Percentiles rank a stretch among this genome's conserved stretches.
phyloP scores from a whole-genome alignment of 1,140 invertebrate species.

The Aphelenchoides besseyi region DNA sequence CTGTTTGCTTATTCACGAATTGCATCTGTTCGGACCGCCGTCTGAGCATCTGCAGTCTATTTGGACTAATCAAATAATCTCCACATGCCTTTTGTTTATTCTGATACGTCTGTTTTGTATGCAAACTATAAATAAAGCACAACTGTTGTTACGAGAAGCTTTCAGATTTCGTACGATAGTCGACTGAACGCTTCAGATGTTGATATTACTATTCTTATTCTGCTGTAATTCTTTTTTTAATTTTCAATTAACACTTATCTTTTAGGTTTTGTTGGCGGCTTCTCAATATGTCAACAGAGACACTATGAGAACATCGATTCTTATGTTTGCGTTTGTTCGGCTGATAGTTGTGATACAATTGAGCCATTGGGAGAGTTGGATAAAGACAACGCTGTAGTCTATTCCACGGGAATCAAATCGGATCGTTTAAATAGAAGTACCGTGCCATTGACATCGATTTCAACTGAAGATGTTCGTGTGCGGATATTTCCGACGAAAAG shows the following conservation, averaged over 20 bases:
- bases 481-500: neutral
- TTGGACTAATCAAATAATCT: too few species aligned
- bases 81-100: too few species aligned
- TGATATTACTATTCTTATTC: neutral
- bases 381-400: constrained; percentile 13
- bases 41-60: too few species aligned
- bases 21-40: too few species aligned
- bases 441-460: neutral
- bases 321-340: constrained; percentile 29
- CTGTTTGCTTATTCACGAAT: too few species aligned
- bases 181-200: neutral
- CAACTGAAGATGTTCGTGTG: neutral
- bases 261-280: neutral
- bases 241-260: neutral
- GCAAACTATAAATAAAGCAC: too few species aligned
- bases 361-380: constrained; percentile 2
- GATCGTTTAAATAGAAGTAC: constrained; percentile 9
- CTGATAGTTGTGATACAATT: constrained; percentile 22
- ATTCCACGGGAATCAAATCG: neutral
- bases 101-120: too few species aligned
- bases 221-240: constrained; percentile 1
- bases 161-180: too few species aligned
- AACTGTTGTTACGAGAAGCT: too few species aligned
- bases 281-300: neutral
- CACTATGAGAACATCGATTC: constrained; percentile 8